Evolutionary conservation across 2,888 invertebrate species (phyloP).

Genomic region (Drosophila mimetica): DNA sequence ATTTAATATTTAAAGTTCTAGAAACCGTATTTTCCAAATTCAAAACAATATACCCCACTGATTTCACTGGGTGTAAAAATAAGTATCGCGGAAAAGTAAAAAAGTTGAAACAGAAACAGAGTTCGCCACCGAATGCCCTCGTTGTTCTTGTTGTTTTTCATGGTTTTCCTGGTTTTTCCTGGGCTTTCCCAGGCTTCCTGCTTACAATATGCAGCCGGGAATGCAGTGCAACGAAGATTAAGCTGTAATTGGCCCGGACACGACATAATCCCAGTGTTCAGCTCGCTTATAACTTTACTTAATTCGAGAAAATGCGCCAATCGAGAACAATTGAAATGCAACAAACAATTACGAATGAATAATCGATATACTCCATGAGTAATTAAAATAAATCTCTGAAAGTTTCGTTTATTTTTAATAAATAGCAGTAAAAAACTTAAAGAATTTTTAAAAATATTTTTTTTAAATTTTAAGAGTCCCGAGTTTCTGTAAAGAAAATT

Average conservation of each 20-base stretch:
- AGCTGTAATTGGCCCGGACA: conserved; percentile 42
- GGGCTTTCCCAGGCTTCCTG: not conserved
- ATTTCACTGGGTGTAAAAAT: not conserved
- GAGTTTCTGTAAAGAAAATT: no score
- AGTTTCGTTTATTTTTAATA: not conserved
- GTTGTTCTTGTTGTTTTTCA: conserved; percentile 3
- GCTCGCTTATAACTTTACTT: conserved; percentile 15
- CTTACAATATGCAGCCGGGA: conserved; percentile 6
- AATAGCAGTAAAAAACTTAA: not conserved
- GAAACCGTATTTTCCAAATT: no score
- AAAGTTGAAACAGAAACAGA: conserved; percentile 11
- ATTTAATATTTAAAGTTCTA: no score
- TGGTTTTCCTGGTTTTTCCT: not conserved
- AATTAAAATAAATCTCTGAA: conserved; percentile 23
- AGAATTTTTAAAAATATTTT: no score
- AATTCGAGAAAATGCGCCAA: conserved; percentile 4
- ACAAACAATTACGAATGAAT: conserved; percentile 12
- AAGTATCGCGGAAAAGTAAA: not conserved
- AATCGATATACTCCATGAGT: conserved; percentile 25
- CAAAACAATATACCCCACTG: not conserved
- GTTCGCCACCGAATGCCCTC: conserved; percentile 3
- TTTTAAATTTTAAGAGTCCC: no score
- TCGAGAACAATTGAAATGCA: conserved; percentile 29
- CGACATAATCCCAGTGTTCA: conserved; percentile 36
- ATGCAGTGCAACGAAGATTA: conserved; percentile 39